These are phyloP conservation scores for Drosophila simulans DNA, from an alignment of 1,140 invertebrate genomes.

Conservation along the genomic window DNA sequence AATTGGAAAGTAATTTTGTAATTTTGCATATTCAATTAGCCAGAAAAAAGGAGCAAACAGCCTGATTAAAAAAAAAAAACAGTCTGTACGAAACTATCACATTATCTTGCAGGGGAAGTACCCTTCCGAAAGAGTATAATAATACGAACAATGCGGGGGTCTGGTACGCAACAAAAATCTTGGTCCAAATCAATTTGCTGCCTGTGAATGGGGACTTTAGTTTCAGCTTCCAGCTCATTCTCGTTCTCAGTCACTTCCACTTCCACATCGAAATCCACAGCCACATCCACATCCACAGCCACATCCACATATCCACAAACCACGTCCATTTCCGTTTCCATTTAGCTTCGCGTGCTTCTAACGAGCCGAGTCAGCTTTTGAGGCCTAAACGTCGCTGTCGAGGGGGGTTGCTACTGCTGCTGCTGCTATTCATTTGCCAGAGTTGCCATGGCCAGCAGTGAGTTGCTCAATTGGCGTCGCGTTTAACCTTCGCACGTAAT, in stretches of 20 bases:
- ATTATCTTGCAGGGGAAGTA: no score
- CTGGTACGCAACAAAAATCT: constrained; percentile 33
- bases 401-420: constrained; percentile 4
- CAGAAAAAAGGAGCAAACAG: no score
- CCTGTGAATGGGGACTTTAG: constrained; percentile 60
- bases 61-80: neutral
- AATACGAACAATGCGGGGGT: constrained; percentile 22
- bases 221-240: constrained; percentile 6
- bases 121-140: no score
- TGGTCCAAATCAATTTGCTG: constrained; percentile 69
- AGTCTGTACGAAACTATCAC: no score
- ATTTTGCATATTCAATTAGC: no score
- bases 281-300: constrained; percentile 1
- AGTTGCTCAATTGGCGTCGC: constrained; percentile 36
- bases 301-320: constrained; percentile 30
- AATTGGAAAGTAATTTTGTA: no score
- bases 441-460: constrained; percentile 35
- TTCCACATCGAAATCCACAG: constrained; percentile 1
- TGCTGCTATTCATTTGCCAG: constrained; percentile 32
- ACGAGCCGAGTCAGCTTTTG: constrained; percentile 30
- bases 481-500: constrained; percentile 66
- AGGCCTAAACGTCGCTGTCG: constrained; percentile 27
- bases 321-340: constrained; percentile 50
- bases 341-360: constrained; percentile 50
- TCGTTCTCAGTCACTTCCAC: constrained; percentile 8